Conservation (phyloP, 2,888 invertebrate genomes). For the Eupithecia inturbata region DNA sequence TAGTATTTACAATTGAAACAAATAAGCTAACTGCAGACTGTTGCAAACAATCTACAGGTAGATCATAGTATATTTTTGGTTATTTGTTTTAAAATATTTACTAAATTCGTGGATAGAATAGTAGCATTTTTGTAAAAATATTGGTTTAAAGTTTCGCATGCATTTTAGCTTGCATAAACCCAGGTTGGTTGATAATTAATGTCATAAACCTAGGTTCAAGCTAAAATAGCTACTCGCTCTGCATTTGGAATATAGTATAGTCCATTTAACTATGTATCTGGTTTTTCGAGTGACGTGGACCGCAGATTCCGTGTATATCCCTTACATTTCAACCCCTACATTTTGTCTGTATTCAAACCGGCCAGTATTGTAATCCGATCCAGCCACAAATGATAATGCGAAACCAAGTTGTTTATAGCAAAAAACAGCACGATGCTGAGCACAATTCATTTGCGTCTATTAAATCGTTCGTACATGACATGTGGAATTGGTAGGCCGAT, state of each 20-base stretch:
- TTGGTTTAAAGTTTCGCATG: too few species aligned
- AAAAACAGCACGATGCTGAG: slow-evolving; percentile 54
- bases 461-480: slow-evolving; percentile 62
- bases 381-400: slow-evolving; percentile 52
- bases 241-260: neutral
- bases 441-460: slow-evolving; percentile 60
- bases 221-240: neutral
- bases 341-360: slow-evolving; percentile 39
- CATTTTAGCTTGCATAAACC: too few species aligned
- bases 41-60: too few species aligned
- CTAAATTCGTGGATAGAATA: too few species aligned
- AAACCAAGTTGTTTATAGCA: slow-evolving; percentile 54
- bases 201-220: neutral
- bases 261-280: neutral
- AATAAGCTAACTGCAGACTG: too few species aligned
- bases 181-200: too few species aligned
- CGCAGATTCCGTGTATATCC: neutral
- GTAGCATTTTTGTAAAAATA: too few species aligned
- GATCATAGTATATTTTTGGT: too few species aligned
- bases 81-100: too few species aligned
- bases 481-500: slow-evolving; percentile 38
- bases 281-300: neutral
- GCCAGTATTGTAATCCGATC: slow-evolving; percentile 52
- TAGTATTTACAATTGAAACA: too few species aligned
- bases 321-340: slow-evolving; percentile 54